These are phyloP conservation scores for Climacteris rufus DNA, from an alignment of 2,113 vertebrate genomes.

Conservation along the genomic window DNA sequence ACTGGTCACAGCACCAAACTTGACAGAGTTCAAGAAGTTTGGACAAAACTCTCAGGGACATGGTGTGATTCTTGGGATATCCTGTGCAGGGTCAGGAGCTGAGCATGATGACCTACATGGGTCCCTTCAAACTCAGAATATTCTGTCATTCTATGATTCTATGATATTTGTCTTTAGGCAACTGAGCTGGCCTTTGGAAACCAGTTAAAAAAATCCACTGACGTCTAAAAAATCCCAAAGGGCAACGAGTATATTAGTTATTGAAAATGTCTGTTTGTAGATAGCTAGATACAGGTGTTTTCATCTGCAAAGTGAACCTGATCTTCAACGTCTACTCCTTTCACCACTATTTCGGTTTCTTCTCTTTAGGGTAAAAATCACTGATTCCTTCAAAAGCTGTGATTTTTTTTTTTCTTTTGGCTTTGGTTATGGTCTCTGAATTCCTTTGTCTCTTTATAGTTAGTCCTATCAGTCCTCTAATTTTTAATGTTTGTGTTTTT, in stretches of 20 bases:
- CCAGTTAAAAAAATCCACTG: not conserved
- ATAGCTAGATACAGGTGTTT: not conserved
- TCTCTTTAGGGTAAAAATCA: not conserved
- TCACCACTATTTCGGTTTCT: not conserved
- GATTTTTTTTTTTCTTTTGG: not conserved
- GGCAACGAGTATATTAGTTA: not conserved
- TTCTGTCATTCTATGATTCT: not conserved
- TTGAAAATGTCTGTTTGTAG: rapidly evolving
- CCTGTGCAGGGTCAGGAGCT: no score
- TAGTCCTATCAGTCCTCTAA: not conserved
- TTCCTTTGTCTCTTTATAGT: rapidly evolving
- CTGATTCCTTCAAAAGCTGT: rapidly evolving
- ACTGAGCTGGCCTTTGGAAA: not conserved
- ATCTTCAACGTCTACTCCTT: not conserved
- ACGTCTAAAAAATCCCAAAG: rapidly evolving
- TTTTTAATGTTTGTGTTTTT: not conserved
- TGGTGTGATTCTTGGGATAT: rapidly evolving
- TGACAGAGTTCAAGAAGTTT: not conserved
- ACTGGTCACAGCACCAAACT: not conserved
- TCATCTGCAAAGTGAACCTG: not conserved
- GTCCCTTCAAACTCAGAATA: not conserved
- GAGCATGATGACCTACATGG: no score
- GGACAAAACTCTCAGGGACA: not conserved
- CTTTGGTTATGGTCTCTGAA: not conserved
- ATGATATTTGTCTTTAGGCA: not conserved